Percentiles rank a stretch among this genome's conserved stretches.
phyloP scores from a whole-genome alignment of 2,888 invertebrate genomes.

The Oscheius sp. region DNA sequence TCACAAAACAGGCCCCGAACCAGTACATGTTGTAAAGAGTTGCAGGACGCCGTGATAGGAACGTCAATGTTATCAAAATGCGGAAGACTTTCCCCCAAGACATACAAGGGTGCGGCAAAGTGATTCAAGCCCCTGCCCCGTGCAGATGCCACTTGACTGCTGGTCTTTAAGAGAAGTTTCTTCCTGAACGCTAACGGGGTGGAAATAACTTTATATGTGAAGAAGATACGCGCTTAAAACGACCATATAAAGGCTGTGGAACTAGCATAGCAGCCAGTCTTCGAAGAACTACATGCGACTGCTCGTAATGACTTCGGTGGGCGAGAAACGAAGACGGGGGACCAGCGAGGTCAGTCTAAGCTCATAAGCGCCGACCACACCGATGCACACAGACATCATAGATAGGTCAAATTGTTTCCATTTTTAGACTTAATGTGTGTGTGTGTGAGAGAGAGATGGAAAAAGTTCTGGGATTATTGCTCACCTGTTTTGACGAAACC shows the following conservation, averaged over 20 bases:
- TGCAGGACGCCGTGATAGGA: conserved; percentile 1
- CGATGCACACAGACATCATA: neutral
- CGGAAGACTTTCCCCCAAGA: conserved; percentile 6
- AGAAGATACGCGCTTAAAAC: neutral
- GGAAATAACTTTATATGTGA: conserved; percentile 11
- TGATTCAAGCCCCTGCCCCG: conserved; percentile 14
- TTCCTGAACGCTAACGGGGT: conserved; percentile 17
- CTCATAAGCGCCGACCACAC: conserved; percentile 23
- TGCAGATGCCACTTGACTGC: conserved; percentile 31
- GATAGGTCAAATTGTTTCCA: neutral
- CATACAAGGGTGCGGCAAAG: conserved; percentile 23
- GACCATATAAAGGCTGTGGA: conserved; percentile 1
- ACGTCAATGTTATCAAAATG: neutral
- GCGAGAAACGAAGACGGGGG: conserved; percentile 21
- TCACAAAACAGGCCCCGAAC: neutral
- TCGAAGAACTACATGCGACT: conserved; percentile 6
- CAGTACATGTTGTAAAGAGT: conserved; percentile 19
- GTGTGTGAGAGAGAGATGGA: neutral
- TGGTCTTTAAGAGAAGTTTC: conserved; percentile 20
- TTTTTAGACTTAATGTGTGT: neutral
- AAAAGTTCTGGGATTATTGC: conserved; percentile 1
- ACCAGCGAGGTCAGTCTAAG: conserved; percentile 28
- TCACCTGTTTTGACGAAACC: conserved; percentile 31
- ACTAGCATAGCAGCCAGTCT: conserved; percentile 18
- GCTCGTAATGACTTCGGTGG: conserved; percentile 23